These are phyloP conservation scores for Agrenia bidenticulata DNA, from an alignment of 2,888 invertebrate genomes.

Conservation along the genomic window DNA sequence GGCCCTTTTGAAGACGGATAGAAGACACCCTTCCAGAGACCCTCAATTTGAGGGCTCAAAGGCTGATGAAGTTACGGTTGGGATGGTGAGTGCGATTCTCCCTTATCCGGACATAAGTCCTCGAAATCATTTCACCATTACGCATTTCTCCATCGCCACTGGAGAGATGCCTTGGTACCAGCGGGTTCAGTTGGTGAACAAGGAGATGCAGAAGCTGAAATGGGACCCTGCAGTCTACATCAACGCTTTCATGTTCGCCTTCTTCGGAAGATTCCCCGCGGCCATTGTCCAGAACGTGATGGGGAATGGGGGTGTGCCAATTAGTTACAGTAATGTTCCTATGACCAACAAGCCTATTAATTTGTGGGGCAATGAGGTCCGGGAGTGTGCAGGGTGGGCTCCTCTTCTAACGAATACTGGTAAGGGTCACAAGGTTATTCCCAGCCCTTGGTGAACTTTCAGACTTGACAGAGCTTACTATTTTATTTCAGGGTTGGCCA, in stretches of 20 bases:
- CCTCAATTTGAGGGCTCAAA: too few relatives aligned
- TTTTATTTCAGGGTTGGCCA: conserved; percentile 39
- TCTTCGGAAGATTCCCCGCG: conserved; percentile 46
- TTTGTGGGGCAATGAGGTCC: conserved; percentile 40
- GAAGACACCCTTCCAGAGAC: conserved; percentile 21
- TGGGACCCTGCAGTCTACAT: conserved; percentile 34
- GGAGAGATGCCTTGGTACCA: conserved; percentile 20
- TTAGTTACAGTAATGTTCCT: conserved; percentile 45
- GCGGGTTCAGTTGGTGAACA: conserved; percentile 27
- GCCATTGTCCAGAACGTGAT: conserved; percentile 37
- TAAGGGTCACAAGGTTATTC: conserved; percentile 7
- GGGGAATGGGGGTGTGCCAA: conserved; percentile 41
- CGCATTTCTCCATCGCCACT: conserved; percentile 32
- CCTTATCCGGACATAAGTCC: conserved; percentile 41
- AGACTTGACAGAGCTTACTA: too few relatives aligned
- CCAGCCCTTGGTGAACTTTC: too few relatives aligned
- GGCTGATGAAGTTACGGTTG: conserved; percentile 30
- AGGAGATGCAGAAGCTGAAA: conserved; percentile 29
- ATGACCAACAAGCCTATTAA: conserved; percentile 37
- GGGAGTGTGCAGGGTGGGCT: conserved; percentile 38
- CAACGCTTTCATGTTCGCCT: conserved; percentile 40
- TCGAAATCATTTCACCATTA: conserved; percentile 45
- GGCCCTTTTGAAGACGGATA: conserved; percentile 34
- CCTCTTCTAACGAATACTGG: conserved; percentile 44
- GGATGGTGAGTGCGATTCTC: conserved; percentile 41